Conservation (phyloP, 2,113 vertebrate species). For the Heterocephalus glaber region DNA sequence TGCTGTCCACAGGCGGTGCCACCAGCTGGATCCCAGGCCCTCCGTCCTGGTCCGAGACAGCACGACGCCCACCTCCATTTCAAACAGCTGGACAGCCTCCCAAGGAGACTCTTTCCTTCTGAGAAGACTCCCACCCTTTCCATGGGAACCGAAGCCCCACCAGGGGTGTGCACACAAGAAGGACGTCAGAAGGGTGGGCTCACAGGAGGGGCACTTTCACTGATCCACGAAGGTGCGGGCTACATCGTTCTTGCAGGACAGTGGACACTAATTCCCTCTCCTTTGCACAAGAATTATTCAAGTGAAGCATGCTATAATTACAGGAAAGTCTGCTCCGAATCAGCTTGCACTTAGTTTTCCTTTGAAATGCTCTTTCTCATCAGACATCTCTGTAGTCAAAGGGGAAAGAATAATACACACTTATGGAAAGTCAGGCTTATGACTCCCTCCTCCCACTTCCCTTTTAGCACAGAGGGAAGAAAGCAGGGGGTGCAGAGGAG, state of each 20-base stretch:
- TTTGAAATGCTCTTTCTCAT: background rate
- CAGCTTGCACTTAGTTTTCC: background rate
- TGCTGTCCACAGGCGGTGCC: background rate
- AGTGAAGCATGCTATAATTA: background rate
- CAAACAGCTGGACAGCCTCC: background rate
- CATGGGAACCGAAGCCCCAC: accelerated
- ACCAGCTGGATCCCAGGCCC: too few species aligned
- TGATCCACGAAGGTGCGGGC: accelerated
- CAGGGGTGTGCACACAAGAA: accelerated
- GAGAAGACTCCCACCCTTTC: background rate
- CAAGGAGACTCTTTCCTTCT: too few species aligned
- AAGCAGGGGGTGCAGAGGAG: background rate
- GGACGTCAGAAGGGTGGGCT: background rate
- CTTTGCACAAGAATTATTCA: background rate
- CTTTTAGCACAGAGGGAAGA: background rate
- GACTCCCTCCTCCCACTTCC: background rate
- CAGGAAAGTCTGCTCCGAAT: background rate
- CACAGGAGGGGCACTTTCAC: accelerated
- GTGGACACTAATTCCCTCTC: background rate
- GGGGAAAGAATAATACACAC: background rate
- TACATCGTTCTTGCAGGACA: too few species aligned
- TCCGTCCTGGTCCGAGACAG: too few species aligned
- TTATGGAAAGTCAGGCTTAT: background rate
- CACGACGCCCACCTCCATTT: background rate
- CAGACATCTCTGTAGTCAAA: background rate